Conservation (phyloP, 2,113 vertebrate genomes). For the Percopsis transmontana region DNA sequence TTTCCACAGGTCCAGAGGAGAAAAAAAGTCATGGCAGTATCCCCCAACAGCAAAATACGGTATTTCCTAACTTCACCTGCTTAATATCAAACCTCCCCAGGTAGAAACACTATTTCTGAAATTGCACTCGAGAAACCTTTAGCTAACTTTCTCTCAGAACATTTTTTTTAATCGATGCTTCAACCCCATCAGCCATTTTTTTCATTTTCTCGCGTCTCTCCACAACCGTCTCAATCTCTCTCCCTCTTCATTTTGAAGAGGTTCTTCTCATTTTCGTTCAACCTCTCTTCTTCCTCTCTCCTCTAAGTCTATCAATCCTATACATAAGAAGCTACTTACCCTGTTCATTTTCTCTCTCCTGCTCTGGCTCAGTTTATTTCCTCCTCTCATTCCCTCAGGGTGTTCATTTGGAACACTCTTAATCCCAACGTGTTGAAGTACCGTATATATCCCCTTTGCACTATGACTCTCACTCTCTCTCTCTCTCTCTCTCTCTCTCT, state of each 20-base stretch:
- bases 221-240: constrained; percentile 3
- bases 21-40: constrained; percentile 16
- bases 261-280: constrained; percentile 28
- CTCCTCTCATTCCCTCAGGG: constrained; percentile 22
- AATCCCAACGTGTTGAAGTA: too few relatives aligned
- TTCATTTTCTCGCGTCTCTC: background rate
- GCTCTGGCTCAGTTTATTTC: constrained; percentile 22
- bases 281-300: constrained; percentile 2
- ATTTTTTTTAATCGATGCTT: background rate
- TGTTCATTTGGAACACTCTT: constrained; percentile 1
- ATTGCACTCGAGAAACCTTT: constrained; percentile 22
- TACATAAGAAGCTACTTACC: constrained; percentile 38
- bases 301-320: constrained; percentile 34
- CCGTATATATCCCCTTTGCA: too few relatives aligned
- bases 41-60: constrained; percentile 33
- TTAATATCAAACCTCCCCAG: constrained; percentile 51
- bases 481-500: constrained; percentile 1
- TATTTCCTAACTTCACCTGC: constrained; percentile 49
- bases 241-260: constrained; percentile 9
- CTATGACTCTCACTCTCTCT: background rate
- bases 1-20: constrained; percentile 25
- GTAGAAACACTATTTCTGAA: constrained; percentile 29
- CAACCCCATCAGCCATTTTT: constrained; percentile 2
- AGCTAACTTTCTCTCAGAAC: constrained; percentile 12
- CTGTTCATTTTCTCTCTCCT: background rate